Evolutionary conservation across 2,888 invertebrate species (phyloP), one percentile per base, ranked within the genome.

Genomic region (Tromatobia lineatoria): DNA sequence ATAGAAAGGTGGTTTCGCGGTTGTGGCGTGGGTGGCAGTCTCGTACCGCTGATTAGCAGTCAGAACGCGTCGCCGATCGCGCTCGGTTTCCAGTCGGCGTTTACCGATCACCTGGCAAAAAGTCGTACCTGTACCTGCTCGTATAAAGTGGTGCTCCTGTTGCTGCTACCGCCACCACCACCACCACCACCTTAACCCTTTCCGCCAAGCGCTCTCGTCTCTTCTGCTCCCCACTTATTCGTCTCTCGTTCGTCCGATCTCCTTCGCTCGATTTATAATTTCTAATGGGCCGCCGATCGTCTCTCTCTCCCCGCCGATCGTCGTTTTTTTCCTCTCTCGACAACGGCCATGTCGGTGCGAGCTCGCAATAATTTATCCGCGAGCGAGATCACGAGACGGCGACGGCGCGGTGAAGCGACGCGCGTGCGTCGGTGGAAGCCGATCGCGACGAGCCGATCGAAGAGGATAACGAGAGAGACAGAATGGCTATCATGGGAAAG

Each of bases 281-380:
- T 87, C 86, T 87, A 87, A 87, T 87, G 86, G 86, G 76, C 82
- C 82, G 80, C 81, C 57, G 70, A 47, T 47, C n/a, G n/a, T n/a
- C n/a, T n/a, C n/a, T n/a, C n/a, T n/a, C 77, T 64, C 50, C 64
- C 67, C 76, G 50, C 38, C 52, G 64, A 29, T 69, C 47, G 70
- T 61, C 69, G 25, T 67, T 79, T 85, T 82, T 85, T 82, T 83
- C 42, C 79, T 82, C 83, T 70, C 76, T 82, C 85, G 83, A 81
- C 81, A 87, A 85, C 86, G 87, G 87, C 85, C 85, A 87, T 87
- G 86, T 84, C 85, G 85, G 86, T 87, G 85, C 82, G 80, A 74
- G 82, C 80, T 73, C 74, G 76, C 85, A 84, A 84, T 84, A 84
- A 84, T 84, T 84, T 84, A 84, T 84, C 84, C 84, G 47, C 74